Evolutionary conservation across 1,140 invertebrate species (phyloP).

Genomic region (Drosophila ananassae): DNA sequence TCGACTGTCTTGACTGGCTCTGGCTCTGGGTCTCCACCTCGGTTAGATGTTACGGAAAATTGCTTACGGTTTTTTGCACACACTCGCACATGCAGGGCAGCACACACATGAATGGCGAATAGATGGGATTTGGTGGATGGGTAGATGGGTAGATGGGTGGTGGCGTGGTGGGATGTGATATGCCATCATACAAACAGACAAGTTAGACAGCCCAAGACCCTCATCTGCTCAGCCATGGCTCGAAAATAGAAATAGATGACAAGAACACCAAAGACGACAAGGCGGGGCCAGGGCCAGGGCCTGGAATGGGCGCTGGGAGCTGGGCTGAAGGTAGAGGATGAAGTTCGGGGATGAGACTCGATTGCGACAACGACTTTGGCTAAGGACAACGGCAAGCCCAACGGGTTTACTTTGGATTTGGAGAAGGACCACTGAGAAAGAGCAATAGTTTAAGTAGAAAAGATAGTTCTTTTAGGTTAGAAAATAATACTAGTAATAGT

Average conservation of each 20-base stretch:
- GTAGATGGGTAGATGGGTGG: conserved; percentile 16
- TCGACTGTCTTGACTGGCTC: conserved; percentile 64
- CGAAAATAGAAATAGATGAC: conserved; percentile 82
- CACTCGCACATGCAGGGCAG: conserved; percentile 42
- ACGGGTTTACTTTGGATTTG: conserved; percentile 58
- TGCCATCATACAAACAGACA: conserved; percentile 79
- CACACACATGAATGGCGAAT: conserved; percentile 70
- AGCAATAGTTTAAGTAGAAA: neutral
- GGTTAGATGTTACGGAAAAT: conserved; percentile 82
- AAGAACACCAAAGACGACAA: conserved; percentile 77
- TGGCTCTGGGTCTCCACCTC: conserved; percentile 26
- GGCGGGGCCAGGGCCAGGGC: conserved; percentile 33
- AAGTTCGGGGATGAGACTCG: conserved; percentile 16
- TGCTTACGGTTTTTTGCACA: conserved; percentile 82
- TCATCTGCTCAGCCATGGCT: conserved; percentile 78
- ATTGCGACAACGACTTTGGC: conserved; percentile 72
- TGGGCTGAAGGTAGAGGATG: conserved; percentile 7
- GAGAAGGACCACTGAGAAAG: conserved; percentile 44
- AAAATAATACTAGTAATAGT: too few relatives aligned
- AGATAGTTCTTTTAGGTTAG: too few relatives aligned
- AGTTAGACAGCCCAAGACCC: conserved; percentile 80
- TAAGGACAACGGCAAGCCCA: conserved; percentile 72
- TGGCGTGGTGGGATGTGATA: conserved; percentile 26
- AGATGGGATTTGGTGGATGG: conserved; percentile 8
- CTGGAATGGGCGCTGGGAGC: neutral